phyloP scores from a whole-genome alignment of 2,888 invertebrate species.

The Rhagonycha fulva region DNA sequence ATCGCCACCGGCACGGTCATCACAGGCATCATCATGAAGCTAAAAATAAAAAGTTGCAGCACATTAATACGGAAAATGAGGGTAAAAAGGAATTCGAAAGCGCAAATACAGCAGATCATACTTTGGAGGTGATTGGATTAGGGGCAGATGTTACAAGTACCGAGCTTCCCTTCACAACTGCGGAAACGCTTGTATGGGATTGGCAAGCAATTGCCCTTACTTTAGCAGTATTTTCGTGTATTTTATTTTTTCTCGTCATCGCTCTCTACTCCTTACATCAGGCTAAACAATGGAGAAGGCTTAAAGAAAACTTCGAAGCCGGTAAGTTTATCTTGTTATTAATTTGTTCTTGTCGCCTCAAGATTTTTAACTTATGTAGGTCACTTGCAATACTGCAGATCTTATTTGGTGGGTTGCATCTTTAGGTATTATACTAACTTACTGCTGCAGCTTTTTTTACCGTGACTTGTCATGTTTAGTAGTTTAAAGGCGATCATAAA shows the following conservation, averaged over 20 bases:
- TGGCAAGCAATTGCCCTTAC: constrained; percentile 75
- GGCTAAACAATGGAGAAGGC: constrained; percentile 77
- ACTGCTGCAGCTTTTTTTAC: neutral
- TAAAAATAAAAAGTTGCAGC: constrained; percentile 24
- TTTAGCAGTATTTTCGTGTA: constrained; percentile 75
- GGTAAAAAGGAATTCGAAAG: constrained; percentile 24
- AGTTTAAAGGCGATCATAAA: constrained; percentile 4
- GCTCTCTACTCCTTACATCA: constrained; percentile 77
- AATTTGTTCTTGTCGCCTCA: neutral
- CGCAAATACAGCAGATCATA: constrained; percentile 44
- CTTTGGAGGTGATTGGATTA: constrained; percentile 25
- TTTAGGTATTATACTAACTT: neutral
- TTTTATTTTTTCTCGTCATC: constrained; percentile 79
- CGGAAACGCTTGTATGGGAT: constrained; percentile 65
- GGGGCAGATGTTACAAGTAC: constrained; percentile 42
- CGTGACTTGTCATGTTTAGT: neutral
- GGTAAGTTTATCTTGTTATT: constrained; percentile 60
- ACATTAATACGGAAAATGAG: constrained; percentile 11
- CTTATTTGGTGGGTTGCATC: neutral
- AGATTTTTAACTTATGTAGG: neutral
- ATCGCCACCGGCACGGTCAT: constrained; percentile 41
- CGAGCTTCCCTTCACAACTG: constrained; percentile 55
- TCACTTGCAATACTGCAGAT: neutral
- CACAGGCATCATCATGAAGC: constrained; percentile 33
- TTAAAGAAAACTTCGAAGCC: constrained; percentile 77